Percentiles rank a stretch among this genome's conserved stretches.
phyloP scores from a whole-genome alignment of 1,140 invertebrate species.

The Tenebrio molitor region DNA sequence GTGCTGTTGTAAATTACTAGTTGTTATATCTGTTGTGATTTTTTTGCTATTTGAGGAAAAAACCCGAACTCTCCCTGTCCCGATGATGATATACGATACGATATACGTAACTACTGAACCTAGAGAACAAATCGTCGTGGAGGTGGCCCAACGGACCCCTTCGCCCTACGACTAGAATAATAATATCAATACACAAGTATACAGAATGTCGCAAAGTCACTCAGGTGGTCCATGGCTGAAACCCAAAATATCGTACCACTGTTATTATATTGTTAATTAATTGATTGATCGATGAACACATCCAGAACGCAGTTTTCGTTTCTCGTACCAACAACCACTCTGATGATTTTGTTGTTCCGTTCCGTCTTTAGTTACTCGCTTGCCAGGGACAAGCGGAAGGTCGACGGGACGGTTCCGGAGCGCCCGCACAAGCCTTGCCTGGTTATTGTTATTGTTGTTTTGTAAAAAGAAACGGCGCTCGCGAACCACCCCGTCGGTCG shows the following conservation, averaged over 20 bases:
- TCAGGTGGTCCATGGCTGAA: constrained; percentile 64
- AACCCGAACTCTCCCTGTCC: constrained; percentile 58
- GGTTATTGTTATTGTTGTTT: constrained; percentile 49
- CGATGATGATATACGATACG: constrained; percentile 61
- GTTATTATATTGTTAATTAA: too few species aligned
- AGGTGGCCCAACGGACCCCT: constrained; percentile 41
- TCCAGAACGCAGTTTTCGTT: constrained; percentile 17
- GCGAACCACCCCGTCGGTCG: constrained; percentile 7
- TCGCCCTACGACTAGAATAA: constrained; percentile 54
- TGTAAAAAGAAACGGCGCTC: constrained; percentile 33
- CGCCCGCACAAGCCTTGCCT: constrained; percentile 26
- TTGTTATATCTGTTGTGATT: constrained; percentile 65
- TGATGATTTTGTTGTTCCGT: constrained; percentile 47
- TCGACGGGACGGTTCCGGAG: background rate
- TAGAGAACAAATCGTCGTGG: constrained; percentile 56
- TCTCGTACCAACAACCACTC: too few species aligned
- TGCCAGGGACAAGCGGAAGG: constrained; percentile 34
- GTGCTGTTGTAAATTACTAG: constrained; percentile 65
- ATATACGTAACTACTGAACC: constrained; percentile 65
- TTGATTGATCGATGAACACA: too few species aligned
- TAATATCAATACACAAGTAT: constrained; percentile 65
- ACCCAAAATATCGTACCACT: constrained; percentile 49
- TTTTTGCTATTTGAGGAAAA: constrained; percentile 63
- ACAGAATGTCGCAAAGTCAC: constrained; percentile 64
- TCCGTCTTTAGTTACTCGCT: constrained; percentile 48